Evolutionary conservation across 2,888 invertebrate species (phyloP), one percentile per base, ranked within the genome.

Genomic region (Dasysyrphus albostriatus): DNA sequence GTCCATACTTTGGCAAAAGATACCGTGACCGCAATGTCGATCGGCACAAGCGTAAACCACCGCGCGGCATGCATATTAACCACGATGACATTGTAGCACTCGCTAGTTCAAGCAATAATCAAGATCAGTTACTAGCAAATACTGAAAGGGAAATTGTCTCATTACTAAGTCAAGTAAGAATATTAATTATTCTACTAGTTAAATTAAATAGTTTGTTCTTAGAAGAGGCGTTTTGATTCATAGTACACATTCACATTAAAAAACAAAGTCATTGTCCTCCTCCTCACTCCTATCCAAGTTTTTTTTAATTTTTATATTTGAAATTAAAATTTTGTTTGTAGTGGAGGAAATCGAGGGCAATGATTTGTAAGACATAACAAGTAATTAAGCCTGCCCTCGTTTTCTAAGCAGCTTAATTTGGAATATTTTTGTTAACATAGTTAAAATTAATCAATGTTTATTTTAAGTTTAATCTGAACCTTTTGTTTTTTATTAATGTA

Each of bases 21-120:
- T 91, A 91, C 79, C 90, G 91, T 88, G 91, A 92, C 87, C 92
- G 91, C 79, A 92, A 91, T 89, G 91, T 91, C 69, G 92, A 93
- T 88, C 92, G 92, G 93, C 95, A 95, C 93, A 95, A 95, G 93
- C 96, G 98, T 92, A 97, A 97, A 93, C 97, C 98, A 90, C 98
- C 98, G 88, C 96, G 97, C 91, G 98, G 98, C 93, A 98, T 99
- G 96, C 97, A 98, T 94, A 97, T 99, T 94, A 98, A 98, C 95
- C 97, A 98, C 93, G 98, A 98, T 93, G 98, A 98, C 94, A 95
- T 99, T 93, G 96, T 97, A 89, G 96, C 97, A 90, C 95, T 99
- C 94, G 98, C 98, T 87, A 90, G 90, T 89, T 90, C 91, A 84
- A 91, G 90, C 88, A 90, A 89, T 88, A 92, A 91, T 90, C 91